Evolutionary conservation across 1,140 invertebrate genomes (phyloP).

Genomic region (Aleiodes sp.): DNA sequence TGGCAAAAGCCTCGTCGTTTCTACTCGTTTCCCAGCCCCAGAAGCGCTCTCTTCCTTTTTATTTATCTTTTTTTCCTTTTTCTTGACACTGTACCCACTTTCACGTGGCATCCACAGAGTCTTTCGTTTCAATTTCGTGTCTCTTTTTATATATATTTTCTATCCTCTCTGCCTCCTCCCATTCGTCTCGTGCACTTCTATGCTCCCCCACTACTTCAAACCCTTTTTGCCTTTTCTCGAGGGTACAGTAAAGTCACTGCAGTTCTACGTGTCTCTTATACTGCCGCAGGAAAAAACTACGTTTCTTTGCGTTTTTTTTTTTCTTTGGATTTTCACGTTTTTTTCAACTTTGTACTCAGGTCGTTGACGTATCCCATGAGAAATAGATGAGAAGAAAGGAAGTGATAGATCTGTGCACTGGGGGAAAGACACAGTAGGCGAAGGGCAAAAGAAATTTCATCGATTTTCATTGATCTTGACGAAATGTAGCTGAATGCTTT

Average conservation of each 20-base stretch:
- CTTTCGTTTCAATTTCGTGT: constrained; percentile 32
- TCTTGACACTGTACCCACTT: constrained; percentile 11
- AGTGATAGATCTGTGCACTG: constrained; percentile 26
- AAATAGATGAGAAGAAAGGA: constrained; percentile 26
- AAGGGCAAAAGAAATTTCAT: background rate
- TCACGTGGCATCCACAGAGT: constrained; percentile 14
- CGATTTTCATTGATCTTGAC: constrained; percentile 13
- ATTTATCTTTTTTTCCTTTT: constrained; percentile 10
- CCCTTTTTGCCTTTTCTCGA: constrained; percentile 31
- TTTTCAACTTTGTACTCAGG: background rate
- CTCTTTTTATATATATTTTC: constrained; percentile 22
- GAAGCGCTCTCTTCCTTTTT: constrained; percentile 9
- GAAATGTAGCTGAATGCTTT: background rate
- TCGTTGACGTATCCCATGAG: constrained; percentile 18
- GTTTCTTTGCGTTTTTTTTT: background rate
- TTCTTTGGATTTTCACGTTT: background rate
- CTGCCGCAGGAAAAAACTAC: constrained; percentile 20
- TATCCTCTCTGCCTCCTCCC: constrained; percentile 34
- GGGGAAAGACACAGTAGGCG: constrained; percentile 12
- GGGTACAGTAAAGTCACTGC: constrained; percentile 35
- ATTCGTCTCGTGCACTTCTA: constrained; percentile 12
- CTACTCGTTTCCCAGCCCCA: constrained; percentile 14
- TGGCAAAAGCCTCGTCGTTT: constrained; percentile 29
- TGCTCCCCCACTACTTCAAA: constrained; percentile 17
- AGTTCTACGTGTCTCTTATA: constrained; percentile 32